Base-by-base conservation (phyloP, 2,888 invertebrate species). In the Drosophila lutescens region DNA sequence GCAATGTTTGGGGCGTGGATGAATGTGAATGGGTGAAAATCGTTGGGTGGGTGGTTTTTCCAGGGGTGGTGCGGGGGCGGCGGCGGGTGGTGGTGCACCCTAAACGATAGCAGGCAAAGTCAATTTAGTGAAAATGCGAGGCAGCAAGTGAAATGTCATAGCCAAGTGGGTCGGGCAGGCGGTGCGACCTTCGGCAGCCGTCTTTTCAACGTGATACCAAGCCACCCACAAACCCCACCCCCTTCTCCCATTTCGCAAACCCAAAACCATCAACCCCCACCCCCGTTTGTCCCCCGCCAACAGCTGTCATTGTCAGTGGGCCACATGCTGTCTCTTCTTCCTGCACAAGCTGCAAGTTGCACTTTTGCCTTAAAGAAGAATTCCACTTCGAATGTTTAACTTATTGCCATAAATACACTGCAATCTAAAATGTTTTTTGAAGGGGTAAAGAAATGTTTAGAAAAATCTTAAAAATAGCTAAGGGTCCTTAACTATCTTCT, bases 51-150 rank as follows among this genome's bases (percentile, higher is more conserved):
- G 43, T 9, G 20, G 10, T 3, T 15, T 12, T 30, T 17, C 2
- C 44, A 12, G 41, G 12, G 17, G 34, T 32, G 12, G 32, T 13
- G n/a, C n/a, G n/a, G n/a, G n/a, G 41, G 12, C 20, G 20, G 20
- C 2, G 20, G 2, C 1, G 17, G 36, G 43, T 7, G 32, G n/a
- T 32, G 60, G 47, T 40, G 41, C 65, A 47, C 53, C 66, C 66
- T 66, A 66, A 66, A 66, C 66, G 66, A 66, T 47, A 30, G 67
- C 46, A 54, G 66, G 72, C 81, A 86, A 82, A 82, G 84, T 82
- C 86, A 86, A 82, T 82, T 82, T 86, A 79, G 76, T 66, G 78
- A 86, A 84, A 72, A 74, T 84, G 76, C 76, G 74, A 60, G 69
- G 80, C 67, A 73, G 76, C 80, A 67, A 82, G 80, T 80, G 74